These are phyloP conservation scores for Melieria picta DNA, from an alignment of 2,888 invertebrate species.

Conservation along the genomic window DNA sequence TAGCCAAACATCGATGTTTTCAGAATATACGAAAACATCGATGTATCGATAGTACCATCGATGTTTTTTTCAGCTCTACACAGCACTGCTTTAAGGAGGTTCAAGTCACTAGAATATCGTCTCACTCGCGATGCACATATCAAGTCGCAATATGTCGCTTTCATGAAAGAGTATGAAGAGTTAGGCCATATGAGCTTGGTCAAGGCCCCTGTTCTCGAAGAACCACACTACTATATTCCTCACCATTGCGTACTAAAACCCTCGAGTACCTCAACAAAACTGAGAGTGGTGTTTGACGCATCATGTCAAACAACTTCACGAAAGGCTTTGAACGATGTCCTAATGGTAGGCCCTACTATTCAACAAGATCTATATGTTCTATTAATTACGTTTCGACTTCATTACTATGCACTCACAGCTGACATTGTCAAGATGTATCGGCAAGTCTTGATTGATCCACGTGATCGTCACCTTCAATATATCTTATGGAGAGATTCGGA, in stretches of 20 bases:
- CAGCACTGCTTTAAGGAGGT: too few relatives aligned
- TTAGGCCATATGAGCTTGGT: too few relatives aligned
- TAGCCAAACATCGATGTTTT: too few relatives aligned
- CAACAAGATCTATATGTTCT: conserved; percentile 33
- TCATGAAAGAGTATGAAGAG: too few relatives aligned
- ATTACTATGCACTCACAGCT: conserved; percentile 37
- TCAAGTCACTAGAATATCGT: too few relatives aligned
- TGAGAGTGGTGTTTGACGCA: conserved; percentile 39
- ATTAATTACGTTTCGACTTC: conserved; percentile 36
- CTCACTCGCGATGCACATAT: too few relatives aligned
- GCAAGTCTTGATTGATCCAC: conserved; percentile 34
- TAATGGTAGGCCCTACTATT: conserved; percentile 40
- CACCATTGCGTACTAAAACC: conserved; percentile 38
- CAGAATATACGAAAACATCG: too few relatives aligned
- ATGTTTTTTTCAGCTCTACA: too few relatives aligned
- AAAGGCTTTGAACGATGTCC: conserved; percentile 38
- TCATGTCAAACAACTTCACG: conserved; percentile 33
- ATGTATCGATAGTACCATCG: too few relatives aligned
- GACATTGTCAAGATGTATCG: conserved; percentile 42
- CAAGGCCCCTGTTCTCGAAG: too few relatives aligned
- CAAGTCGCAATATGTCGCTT: too few relatives aligned
- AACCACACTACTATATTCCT: conserved; percentile 33
- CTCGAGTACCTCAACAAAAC: conserved; percentile 35
- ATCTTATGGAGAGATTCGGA: conserved; percentile 38
- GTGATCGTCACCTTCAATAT: conserved; percentile 35